Conservation (phyloP, 2,888 invertebrate genomes). For the Bugulina stolonifera region DNA sequence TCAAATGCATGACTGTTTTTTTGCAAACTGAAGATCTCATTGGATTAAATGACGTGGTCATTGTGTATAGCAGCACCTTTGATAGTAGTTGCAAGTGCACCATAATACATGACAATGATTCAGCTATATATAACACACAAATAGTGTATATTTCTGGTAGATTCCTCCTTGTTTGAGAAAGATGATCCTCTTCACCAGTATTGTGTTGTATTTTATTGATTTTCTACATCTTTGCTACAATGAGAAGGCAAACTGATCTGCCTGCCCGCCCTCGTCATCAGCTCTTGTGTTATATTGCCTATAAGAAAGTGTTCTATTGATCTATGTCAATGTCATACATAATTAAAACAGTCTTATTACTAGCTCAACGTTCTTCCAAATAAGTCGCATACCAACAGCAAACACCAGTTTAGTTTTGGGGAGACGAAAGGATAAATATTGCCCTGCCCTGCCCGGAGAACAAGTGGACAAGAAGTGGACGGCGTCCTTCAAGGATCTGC, state of each 20-base stretch:
- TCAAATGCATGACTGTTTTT: too few species aligned
- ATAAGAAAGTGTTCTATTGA: conserved; percentile 20
- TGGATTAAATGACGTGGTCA: too few species aligned
- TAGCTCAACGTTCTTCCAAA: background rate
- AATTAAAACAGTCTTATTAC: conserved; percentile 22
- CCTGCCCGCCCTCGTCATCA: too few species aligned
- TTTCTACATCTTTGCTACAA: background rate
- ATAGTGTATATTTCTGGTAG: too few species aligned
- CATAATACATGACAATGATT: too few species aligned
- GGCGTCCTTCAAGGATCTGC: background rate
- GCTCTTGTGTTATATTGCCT: background rate
- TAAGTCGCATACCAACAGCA: background rate
- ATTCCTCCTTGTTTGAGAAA: too few species aligned
- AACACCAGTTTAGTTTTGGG: background rate
- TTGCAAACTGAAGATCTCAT: too few species aligned
- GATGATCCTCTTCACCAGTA: background rate
- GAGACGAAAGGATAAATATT: background rate
- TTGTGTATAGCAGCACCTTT: too few species aligned
- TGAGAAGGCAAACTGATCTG: background rate
- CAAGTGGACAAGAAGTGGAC: background rate
- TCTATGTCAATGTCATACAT: conserved; percentile 19
- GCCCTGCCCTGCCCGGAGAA: background rate
- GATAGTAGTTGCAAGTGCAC: too few species aligned
- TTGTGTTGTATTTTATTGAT: background rate
- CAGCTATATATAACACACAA: too few species aligned